Evolutionary conservation across 2,888 invertebrate genomes (phyloP), one percentile per base, ranked within the genome.

Genomic region (Reticulitermes lucifugus): DNA sequence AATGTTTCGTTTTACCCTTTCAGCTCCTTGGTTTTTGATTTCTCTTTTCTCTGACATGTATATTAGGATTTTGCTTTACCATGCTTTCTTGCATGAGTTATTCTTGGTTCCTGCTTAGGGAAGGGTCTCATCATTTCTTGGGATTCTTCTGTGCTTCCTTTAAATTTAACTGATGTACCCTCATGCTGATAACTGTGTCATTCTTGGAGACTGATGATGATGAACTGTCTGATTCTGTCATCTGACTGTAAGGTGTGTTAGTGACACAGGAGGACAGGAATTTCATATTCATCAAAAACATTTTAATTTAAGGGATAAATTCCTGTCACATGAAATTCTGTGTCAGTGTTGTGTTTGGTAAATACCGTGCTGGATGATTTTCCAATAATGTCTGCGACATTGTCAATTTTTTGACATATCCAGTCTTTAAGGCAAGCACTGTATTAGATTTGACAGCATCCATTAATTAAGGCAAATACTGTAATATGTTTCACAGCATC

Each of bases 1-100:
- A 46, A 46, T 46, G 6, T 29, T 71, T 71, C 55, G 70, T 87
- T 79, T 87, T 87, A 82, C 88, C 88, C 6, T 89, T 88, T 12
- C 12, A 46, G 46, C 10, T 46, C 46, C 12, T 12, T 12, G 9
- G 46, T 12, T 12, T 70, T 88, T 88, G 87, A 88, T 25, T 35
- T 71, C 29, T 29, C 4, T 2, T 25, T 71, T 25, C 29, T 71
- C 71, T 71, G 71, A 25, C 7, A 25, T 71, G 29, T 71, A 10
- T 29, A 4, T 71, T 10, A 71, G 7, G 29, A 71, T 71, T 29
- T 25, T 9, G 7, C 7, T n/a, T 18, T 25, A 2, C 71, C 2
- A 2, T 9, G 9, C 18, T 71, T 35, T 25, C 29, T 71, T 6
- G 25, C 29, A 35, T 71, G 9, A 14, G n/a, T 29, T 21, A 18